These are phyloP conservation scores for Spinus olivaceus DNA, from an alignment of 2,797 vertebrate genomes.

Conservation along the genomic window DNA sequence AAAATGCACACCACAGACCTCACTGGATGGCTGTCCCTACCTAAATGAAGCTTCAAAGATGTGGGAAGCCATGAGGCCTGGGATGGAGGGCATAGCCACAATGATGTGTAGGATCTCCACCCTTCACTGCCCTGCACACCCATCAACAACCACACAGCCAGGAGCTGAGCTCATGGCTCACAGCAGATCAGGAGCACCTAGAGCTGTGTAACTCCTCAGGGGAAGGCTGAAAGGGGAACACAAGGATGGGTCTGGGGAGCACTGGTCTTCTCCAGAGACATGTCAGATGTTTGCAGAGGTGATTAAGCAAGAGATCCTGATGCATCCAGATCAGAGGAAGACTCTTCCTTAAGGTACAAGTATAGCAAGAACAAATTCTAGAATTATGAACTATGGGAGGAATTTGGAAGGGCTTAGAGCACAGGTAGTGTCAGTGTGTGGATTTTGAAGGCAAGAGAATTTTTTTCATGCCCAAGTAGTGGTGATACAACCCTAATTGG, in stretches of 20 bases:
- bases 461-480: background rate
- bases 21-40: background rate
- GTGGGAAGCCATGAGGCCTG: background rate
- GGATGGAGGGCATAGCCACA: background rate
- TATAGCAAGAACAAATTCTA: background rate
- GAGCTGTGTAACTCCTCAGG: background rate
- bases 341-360: background rate
- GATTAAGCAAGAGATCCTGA: background rate
- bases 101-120: background rate
- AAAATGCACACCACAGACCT: background rate
- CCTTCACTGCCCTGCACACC: background rate
- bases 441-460: background rate
- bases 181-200: background rate
- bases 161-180: background rate
- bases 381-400: background rate
- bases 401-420: background rate
- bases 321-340: background rate
- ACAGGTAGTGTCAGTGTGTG: background rate
- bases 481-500: too few species aligned
- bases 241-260: background rate
- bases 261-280: background rate
- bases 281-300: background rate
- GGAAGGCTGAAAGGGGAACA: background rate
- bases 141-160: background rate
- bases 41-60: background rate